Conservation (phyloP, 2,113 vertebrate species). For the Mola mola region DNA sequence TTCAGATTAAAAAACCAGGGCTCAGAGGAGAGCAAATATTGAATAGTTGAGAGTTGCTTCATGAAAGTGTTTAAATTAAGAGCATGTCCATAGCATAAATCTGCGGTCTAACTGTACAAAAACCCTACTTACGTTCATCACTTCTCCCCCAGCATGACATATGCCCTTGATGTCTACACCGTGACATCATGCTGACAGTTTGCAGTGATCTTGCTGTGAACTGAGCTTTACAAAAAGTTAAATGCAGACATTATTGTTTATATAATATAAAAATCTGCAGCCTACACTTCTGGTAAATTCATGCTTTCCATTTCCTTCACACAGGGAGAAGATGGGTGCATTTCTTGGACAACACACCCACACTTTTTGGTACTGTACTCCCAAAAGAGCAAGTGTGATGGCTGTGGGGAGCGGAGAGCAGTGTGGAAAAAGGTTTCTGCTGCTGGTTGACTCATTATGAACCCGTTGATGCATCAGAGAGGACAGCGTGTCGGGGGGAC, state of each 20-base stretch:
- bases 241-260: slow-evolving; percentile 41
- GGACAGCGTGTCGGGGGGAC: slow-evolving; percentile 52
- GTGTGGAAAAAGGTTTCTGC: slow-evolving; percentile 44
- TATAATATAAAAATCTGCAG: slow-evolving; percentile 51
- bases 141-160: too few relatives aligned
- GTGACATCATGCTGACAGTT: too few relatives aligned
- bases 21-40: too few relatives aligned
- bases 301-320: slow-evolving; percentile 73
- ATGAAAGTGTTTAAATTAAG: too few relatives aligned
- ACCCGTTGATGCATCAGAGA: slow-evolving; percentile 51
- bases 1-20: too few relatives aligned
- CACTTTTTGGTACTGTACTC: slow-evolving; percentile 57
- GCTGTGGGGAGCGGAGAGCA: slow-evolving; percentile 54
- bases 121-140: too few relatives aligned
- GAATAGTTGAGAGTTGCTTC: too few relatives aligned
- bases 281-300: slow-evolving; percentile 74
- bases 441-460: slow-evolving; percentile 68
- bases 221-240: too few relatives aligned
- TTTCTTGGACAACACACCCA: slow-evolving; percentile 75
- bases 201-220: too few relatives aligned
- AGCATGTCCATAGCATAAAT: too few relatives aligned
- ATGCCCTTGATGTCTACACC: too few relatives aligned
- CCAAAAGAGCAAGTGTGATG: slow-evolving; percentile 57
- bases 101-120: too few relatives aligned
- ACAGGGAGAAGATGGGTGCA: slow-evolving; percentile 64